Evolutionary conservation across 2,888 invertebrate species (phyloP), one percentile per base, ranked within the genome.

Genomic region (Drosophila prostipennis): DNA sequence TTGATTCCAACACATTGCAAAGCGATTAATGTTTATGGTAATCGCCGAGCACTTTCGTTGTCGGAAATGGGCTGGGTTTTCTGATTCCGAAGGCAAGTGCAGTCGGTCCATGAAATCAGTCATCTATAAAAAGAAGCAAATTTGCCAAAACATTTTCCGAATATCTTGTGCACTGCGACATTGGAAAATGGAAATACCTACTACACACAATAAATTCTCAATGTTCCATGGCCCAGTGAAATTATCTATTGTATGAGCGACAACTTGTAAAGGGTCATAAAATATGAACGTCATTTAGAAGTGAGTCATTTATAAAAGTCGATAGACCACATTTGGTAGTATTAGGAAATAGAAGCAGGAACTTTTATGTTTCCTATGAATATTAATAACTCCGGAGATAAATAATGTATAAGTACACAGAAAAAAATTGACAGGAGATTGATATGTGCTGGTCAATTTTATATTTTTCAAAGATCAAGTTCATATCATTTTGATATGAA

Each of bases 1-100:
- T 64, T 53, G 19, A 68, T 43, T 36, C 40, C 6, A 59, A 23
- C 56, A 57, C 39, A 49, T 43, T 49, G 16, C 26, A 36, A 36
- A 54, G 48, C 53, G 6, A 42, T 54, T n/a, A 32, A 37, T 67
- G 43, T 64, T 65, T 64, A 64, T 64, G 51, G 16, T 32, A 37
- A 68, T 65, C 32, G 39, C 68, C 11, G 39, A 52, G 32, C 67
- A 43, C 49, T 43, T 51, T 45, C 42, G 10, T 26, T 39, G 23
- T 10, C 10, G 39, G 49, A 49, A 63, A 51, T 37, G 63, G 42
- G 10, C 29, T 43, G 14, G 49, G 49, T 23, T 23, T 6, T 43
- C 6, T 14, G 13, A 60, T 11, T 29, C n/a, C 37, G 8, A 29
- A 19, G 29, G 29, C 60, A 58, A 60, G 37, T 60, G 60, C 60